These are phyloP conservation scores for Astreopora myriophthalma DNA, from an alignment of 64 coral and sea anemone genomes.

Conservation along the genomic window DNA sequence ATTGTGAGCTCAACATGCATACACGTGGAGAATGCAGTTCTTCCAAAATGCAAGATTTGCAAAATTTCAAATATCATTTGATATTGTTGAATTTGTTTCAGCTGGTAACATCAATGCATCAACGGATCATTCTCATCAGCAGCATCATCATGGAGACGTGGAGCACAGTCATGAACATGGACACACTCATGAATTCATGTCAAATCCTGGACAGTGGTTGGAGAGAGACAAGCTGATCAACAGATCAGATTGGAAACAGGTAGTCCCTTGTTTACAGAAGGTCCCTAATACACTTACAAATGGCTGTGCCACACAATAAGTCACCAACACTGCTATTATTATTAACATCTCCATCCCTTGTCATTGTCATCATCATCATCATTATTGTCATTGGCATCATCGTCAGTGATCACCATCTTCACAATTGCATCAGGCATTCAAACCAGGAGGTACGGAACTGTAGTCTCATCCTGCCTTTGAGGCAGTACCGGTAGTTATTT, in stretches of 20 bases:
- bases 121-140: slow-evolving; percentile 35
- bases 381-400: too few species aligned
- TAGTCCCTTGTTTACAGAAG: background rate
- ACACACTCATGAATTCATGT: slow-evolving; percentile 78
- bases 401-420: too few species aligned
- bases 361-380: too few species aligned
- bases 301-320: background rate
- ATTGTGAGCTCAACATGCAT: too few species aligned
- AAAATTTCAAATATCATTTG: background rate
- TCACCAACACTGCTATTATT: too few species aligned
- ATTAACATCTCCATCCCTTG: too few species aligned
- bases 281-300: background rate
- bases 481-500: too few species aligned
- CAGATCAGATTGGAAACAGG: slow-evolving; percentile 72
- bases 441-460: too few species aligned
- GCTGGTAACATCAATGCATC: slow-evolving; percentile 60
- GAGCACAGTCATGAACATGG: slow-evolving; percentile 73
- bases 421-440: too few species aligned
- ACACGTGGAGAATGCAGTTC: too few species aligned
- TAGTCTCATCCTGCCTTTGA: too few species aligned
- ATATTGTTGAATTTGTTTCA: background rate
- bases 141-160: slow-evolving; percentile 29
- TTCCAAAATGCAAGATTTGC: background rate
- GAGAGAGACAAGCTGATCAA: slow-evolving; percentile 69
- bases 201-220: slow-evolving; percentile 70